phyloP scores from a whole-genome alignment of 2,797 vertebrate genomes.

The Bradypus variegatus region DNA sequence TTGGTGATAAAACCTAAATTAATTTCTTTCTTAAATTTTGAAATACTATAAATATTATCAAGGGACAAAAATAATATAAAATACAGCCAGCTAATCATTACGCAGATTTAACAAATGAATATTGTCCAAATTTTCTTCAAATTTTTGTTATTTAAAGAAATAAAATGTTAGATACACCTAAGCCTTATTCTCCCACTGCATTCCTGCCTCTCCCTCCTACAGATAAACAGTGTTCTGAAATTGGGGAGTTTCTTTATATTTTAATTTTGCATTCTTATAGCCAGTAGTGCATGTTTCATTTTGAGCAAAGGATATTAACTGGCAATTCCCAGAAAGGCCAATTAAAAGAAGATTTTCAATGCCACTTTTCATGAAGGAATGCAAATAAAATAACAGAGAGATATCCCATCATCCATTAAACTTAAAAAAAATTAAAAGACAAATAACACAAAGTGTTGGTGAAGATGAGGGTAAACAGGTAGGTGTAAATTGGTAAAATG shows the following conservation, averaged over 20 bases:
- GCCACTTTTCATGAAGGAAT: not conserved
- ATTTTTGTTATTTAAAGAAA: not conserved
- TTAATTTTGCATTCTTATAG: not conserved
- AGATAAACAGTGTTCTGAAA: not conserved
- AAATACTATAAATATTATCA: not conserved
- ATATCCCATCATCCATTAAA: not conserved
- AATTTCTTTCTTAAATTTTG: not conserved
- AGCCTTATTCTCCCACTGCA: not conserved
- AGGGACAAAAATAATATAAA: not conserved
- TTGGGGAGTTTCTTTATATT: not conserved
- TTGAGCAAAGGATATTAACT: not conserved
- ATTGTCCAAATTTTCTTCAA: not conserved
- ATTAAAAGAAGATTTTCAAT: constrained; percentile 13
- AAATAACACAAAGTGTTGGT: not conserved
- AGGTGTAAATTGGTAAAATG: not conserved
- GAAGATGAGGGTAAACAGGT: not conserved
- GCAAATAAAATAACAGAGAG: not conserved
- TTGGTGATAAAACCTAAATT: not conserved
- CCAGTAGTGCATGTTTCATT: not conserved
- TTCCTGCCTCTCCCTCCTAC: not conserved
- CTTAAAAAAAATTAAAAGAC: not conserved
- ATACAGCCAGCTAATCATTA: constrained; percentile 12
- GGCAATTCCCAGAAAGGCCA: not conserved
- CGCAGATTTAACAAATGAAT: not conserved
- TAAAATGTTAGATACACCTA: not conserved